A percentile compares a stretch with the other conserved stretches of the same genome.
Conservation (phyloP, 2,113 vertebrate species). For the Chelonoidis abingdonii region DNA sequence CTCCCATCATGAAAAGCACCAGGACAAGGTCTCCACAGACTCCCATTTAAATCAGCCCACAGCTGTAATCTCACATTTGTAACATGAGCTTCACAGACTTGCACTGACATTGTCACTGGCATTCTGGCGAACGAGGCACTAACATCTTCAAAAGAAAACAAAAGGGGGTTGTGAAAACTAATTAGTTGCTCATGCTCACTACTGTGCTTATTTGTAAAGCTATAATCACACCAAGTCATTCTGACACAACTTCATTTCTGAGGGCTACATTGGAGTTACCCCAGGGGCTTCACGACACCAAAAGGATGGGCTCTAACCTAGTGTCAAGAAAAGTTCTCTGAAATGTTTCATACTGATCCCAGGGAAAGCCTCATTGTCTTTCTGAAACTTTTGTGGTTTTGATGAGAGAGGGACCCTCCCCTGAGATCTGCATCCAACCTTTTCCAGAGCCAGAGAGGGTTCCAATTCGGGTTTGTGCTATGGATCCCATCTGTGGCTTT, state of each 20-base stretch:
- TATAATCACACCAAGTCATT: neutral
- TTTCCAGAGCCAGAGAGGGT: no score
- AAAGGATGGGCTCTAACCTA: slow-evolving; percentile 38
- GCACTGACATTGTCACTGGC: neutral
- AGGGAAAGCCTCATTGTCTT: neutral
- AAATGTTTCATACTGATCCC: neutral
- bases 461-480: slow-evolving; percentile 66
- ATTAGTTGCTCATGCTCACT: slow-evolving; percentile 1
- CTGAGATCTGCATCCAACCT: neutral
- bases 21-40: slow-evolving; percentile 39
- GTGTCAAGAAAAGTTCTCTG: neutral
- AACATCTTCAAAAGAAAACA: slow-evolving; percentile 20
- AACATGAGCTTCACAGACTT: neutral
- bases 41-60: neutral
- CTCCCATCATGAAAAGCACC: slow-evolving; percentile 32
- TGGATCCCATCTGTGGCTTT: slow-evolving; percentile 69
- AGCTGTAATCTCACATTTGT: neutral
- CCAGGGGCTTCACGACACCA: neutral
- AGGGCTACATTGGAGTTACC: neutral
- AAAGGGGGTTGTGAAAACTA: slow-evolving; percentile 47
- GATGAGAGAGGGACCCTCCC: neutral
- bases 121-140: neutral
- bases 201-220: neutral
- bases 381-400: no score
- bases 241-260: neutral